Conservation (phyloP, 2,888 invertebrate genomes). For the Apamea anceps region DNA sequence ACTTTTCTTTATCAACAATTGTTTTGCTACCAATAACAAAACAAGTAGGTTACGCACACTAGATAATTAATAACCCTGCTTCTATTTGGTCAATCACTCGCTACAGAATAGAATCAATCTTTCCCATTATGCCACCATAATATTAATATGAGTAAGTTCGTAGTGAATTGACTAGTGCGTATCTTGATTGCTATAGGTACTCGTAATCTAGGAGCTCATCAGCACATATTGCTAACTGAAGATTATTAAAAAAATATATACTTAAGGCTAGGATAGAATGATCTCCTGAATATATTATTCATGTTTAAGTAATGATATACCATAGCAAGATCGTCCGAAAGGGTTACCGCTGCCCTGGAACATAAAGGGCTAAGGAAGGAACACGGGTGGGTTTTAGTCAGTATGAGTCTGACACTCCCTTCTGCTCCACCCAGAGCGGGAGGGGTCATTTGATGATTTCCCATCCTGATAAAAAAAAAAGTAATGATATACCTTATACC, state of each 20-base stretch:
- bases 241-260: neutral
- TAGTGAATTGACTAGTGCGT: neutral
- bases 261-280: neutral
- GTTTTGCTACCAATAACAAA: constrained; percentile 43
- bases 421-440: too few species aligned
- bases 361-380: too few species aligned
- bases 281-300: neutral
- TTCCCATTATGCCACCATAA: constrained; percentile 1
- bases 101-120: neutral
- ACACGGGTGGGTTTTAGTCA: too few species aligned
- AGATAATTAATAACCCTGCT: neutral
- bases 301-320: neutral
- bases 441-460: too few species aligned
- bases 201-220: neutral
- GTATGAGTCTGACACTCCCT: too few species aligned
- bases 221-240: neutral
- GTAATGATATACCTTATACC: neutral
- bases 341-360: too few species aligned
- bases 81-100: neutral
- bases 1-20: constrained; percentile 57
- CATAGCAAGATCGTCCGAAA: too few species aligned
- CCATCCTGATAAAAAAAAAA: too few species aligned
- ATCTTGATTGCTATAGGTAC: neutral
- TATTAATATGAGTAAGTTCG: neutral
- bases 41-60: neutral